Conservation (phyloP, 2,888 invertebrate genomes). For the Eilema depressum region DNA sequence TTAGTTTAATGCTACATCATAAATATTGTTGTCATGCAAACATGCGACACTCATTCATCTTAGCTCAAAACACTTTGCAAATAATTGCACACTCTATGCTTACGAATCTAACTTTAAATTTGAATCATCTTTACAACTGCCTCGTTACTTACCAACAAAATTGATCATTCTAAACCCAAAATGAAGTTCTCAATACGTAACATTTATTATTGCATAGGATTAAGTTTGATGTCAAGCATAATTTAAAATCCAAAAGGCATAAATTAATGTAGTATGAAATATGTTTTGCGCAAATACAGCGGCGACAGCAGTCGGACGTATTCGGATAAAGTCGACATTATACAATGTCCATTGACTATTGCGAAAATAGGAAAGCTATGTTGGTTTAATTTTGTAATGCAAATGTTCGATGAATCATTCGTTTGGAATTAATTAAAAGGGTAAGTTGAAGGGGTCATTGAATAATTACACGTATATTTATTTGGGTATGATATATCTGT, state of each 20-base stretch:
- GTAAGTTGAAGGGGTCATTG: background rate
- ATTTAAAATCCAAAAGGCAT: constrained; percentile 26
- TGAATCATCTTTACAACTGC: background rate
- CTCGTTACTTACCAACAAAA: constrained; percentile 20
- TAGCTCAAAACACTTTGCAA: constrained; percentile 14
- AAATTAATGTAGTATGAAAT: constrained; percentile 36
- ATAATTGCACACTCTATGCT: background rate
- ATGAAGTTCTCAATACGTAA: constrained; percentile 18
- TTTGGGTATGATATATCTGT: too few relatives aligned
- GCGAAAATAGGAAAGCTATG: constrained; percentile 56
- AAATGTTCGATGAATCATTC: constrained; percentile 50
- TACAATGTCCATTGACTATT: constrained; percentile 47
- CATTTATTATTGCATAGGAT: constrained; percentile 31
- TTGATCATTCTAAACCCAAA: constrained; percentile 20
- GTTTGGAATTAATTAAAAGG: constrained; percentile 44
- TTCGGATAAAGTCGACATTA: constrained; percentile 48
- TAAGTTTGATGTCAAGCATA: constrained; percentile 20
- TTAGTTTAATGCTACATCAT: constrained; percentile 52
- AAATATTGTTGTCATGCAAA: constrained; percentile 51
- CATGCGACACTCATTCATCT: constrained; percentile 22
- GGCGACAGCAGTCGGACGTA: constrained; percentile 41
- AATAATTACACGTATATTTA: background rate
- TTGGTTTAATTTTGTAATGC: constrained; percentile 47
- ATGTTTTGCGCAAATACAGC: constrained; percentile 41
- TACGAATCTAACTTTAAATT: constrained; percentile 14